phyloP scores from a whole-genome alignment of 2,113 vertebrate genomes.

The Artemisiospiza belli region DNA sequence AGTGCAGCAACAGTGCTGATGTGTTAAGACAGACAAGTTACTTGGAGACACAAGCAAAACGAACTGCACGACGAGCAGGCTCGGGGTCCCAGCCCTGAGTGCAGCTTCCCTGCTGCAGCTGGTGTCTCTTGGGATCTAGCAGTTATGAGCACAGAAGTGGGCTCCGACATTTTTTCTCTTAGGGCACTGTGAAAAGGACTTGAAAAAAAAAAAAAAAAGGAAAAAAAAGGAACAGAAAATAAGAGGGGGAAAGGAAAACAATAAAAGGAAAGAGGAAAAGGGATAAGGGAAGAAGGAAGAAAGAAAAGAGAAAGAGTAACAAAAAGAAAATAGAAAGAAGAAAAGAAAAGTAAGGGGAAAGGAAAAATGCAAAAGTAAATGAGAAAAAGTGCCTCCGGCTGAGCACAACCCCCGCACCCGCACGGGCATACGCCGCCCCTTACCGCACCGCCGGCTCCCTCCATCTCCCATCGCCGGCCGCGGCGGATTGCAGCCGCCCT shows the following conservation, averaged over 20 bases:
- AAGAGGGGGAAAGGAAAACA: not conserved
- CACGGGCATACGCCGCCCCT: not conserved
- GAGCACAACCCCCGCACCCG: not conserved
- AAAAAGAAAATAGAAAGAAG: not conserved
- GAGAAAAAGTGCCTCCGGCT: not conserved
- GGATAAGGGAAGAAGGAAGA: not conserved
- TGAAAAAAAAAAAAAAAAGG: accelerated
- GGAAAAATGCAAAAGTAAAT: not conserved
- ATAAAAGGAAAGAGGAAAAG: not conserved
- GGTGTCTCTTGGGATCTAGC: not conserved
- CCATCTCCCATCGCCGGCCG: constrained; percentile 36
- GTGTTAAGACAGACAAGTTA: not conserved
- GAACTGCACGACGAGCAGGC: not conserved
- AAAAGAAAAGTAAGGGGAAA: accelerated
- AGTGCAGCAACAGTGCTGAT: not conserved
- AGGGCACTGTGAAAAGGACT: not conserved
- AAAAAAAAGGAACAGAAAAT: accelerated
- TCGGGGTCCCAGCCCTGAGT: not conserved
- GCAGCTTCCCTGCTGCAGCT: not conserved
- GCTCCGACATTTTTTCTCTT: not conserved
- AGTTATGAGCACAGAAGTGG: not conserved
- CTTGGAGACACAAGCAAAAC: not conserved
- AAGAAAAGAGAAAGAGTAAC: too few relatives aligned
- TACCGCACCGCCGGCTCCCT: constrained; percentile 18
- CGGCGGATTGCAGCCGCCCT: not conserved